Conservation (phyloP, 1,140 invertebrate genomes). For the Lepidurus apus region DNA sequence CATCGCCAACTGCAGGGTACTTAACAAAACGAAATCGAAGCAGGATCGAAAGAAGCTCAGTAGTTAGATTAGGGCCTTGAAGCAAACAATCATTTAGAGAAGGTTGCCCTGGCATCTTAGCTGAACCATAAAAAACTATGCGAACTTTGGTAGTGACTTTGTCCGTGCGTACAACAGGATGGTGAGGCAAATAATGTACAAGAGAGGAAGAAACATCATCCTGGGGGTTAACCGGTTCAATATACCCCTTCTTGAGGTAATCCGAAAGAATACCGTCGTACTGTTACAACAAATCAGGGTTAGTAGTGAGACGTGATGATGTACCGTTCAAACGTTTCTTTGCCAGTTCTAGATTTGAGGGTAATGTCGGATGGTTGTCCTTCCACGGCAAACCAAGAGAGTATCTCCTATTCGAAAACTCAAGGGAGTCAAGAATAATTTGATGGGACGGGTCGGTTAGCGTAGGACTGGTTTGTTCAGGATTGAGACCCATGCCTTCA, state of each 20-base stretch:
- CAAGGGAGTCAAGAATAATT: no score
- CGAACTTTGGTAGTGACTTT: conserved; percentile 34
- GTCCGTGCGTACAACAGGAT: conserved; percentile 32
- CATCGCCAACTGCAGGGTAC: not conserved
- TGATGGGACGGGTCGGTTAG: no score
- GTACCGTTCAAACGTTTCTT: conserved; percentile 25
- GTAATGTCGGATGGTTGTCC: no score
- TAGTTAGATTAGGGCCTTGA: conserved; percentile 33
- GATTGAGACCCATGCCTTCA: not conserved
- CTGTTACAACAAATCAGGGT: not conserved
- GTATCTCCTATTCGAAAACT: no score
- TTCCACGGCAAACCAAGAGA: no score
- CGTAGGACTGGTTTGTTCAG: not conserved
- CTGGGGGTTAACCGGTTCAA: conserved; percentile 33
- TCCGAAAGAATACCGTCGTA: conserved; percentile 35
- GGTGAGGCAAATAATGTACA: conserved; percentile 37
- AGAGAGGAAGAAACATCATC: not conserved
- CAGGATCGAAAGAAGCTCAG: not conserved
- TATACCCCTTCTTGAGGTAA: conserved; percentile 33
- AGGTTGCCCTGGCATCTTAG: not conserved
- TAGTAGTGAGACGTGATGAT: conserved; percentile 7
- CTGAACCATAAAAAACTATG: conserved; percentile 37
- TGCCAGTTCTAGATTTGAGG: conserved; percentile 25
- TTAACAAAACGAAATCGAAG: conserved; percentile 2
- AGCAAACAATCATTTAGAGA: conserved; percentile 38